Conservation (phyloP, 2,888 invertebrate species). For the Drosophila pseudotalamancana region DNA sequence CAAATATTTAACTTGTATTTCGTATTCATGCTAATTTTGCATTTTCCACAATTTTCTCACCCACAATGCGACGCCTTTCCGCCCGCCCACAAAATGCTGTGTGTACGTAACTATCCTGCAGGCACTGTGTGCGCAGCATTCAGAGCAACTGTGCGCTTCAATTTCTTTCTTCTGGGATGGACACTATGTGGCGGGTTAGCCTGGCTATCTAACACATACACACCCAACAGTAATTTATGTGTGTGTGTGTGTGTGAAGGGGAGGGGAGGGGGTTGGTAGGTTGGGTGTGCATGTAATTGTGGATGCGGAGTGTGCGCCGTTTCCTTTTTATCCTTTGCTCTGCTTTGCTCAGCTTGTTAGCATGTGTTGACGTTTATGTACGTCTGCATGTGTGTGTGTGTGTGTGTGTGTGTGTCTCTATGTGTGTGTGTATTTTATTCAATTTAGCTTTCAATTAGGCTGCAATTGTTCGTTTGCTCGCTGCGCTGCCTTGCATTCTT, state of each 20-base stretch:
- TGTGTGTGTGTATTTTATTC: constrained; percentile 69
- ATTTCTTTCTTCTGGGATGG: constrained; percentile 53
- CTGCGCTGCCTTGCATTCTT: constrained; percentile 69
- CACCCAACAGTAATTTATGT: constrained; percentile 41
- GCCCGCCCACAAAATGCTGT: constrained; percentile 34
- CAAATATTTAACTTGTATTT: constrained; percentile 80
- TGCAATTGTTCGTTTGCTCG: constrained; percentile 80
- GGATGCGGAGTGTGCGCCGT: constrained; percentile 74
- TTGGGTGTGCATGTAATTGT: constrained; percentile 56
- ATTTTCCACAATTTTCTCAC: constrained; percentile 77
- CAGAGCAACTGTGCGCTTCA: constrained; percentile 28
- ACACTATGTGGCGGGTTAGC: constrained; percentile 35
- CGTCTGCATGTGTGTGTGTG: constrained; percentile 15
- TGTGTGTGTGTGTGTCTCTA: constrained; percentile 22
- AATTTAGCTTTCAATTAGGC: constrained; percentile 79
- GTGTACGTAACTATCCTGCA: constrained; percentile 54
- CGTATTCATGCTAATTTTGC: constrained; percentile 80
- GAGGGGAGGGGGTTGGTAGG: neutral
- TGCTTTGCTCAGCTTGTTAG: constrained; percentile 54
- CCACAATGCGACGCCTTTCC: constrained; percentile 32
- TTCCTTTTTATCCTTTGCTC: constrained; percentile 48
- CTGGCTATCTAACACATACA: constrained; percentile 30
- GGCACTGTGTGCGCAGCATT: constrained; percentile 36
- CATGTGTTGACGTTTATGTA: constrained; percentile 42
- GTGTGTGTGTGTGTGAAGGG: constrained; percentile 14